Conservation (phyloP, 2,113 vertebrate species). For the Pteruthius melanotis region DNA sequence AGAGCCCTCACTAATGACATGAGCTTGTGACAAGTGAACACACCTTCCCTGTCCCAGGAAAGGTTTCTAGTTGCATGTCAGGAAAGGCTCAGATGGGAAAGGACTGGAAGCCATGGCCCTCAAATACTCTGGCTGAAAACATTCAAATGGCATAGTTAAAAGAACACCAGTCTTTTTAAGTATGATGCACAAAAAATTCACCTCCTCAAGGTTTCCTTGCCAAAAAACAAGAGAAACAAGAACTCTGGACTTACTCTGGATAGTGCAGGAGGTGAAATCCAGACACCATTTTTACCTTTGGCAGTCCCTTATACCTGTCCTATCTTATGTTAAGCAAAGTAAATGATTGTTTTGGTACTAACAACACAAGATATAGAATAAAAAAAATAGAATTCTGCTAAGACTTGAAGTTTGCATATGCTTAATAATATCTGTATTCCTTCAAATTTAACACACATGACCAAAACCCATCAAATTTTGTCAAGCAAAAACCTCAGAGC, state of each 20-base stretch:
- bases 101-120: background rate
- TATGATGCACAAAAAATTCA: background rate
- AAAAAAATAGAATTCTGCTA: background rate
- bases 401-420: background rate
- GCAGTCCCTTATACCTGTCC: background rate
- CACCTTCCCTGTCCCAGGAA: background rate
- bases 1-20: background rate
- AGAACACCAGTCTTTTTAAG: background rate
- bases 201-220: background rate
- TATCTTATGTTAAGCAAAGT: background rate
- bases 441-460: background rate
- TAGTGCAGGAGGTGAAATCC: background rate
- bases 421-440: background rate
- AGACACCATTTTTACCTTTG: background rate
- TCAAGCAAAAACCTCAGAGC: background rate
- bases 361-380: background rate
- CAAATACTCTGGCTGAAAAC: background rate
- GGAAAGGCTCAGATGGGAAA: background rate
- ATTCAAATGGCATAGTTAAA: background rate
- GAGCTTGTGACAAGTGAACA: background rate
- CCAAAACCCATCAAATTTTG: background rate
- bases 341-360: background rate
- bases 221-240: background rate
- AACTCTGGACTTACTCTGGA: background rate
- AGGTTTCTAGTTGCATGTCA: background rate